A percentile compares a stretch with the other conserved stretches of the same genome.
Evolutionary conservation across 2,797 vertebrate genomes (phyloP).

Genomic region (Cossypha dichroa): DNA sequence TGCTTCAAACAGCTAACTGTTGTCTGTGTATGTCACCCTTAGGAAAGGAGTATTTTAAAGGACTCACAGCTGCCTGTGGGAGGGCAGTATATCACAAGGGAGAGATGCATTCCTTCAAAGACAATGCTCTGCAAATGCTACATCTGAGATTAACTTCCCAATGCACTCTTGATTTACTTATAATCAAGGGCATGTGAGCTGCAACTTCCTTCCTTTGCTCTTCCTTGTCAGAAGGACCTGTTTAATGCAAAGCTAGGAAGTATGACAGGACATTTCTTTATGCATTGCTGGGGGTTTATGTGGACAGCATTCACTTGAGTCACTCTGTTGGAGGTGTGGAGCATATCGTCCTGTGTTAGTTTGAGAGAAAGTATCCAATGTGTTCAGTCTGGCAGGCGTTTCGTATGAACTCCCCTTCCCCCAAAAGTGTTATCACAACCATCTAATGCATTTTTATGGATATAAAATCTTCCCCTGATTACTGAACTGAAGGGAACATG

Average conservation of each 20-base stretch:
- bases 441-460: constrained; percentile 35
- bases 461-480: constrained; percentile 46
- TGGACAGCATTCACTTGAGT: background rate
- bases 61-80: background rate
- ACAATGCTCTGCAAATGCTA: background rate
- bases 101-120: background rate
- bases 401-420: background rate
- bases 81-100: background rate
- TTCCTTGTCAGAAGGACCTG: background rate
- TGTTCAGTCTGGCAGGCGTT: constrained; percentile 8
- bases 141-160: constrained; percentile 7
- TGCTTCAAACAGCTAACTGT: background rate
- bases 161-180: background rate
- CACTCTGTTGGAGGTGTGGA: background rate
- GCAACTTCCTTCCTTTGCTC: constrained; percentile 24
- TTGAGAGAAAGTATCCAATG: background rate
- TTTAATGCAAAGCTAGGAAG: constrained; percentile 10
- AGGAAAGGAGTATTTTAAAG: background rate
- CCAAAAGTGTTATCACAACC: constrained; percentile 6
- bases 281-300: background rate
- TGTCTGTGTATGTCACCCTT: background rate
- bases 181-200: background rate
- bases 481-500: constrained; percentile 11
- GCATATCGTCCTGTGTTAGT: background rate
- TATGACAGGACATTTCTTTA: background rate